Conservation (phyloP, 1,140 invertebrate genomes). For the Drosophila bocqueti region DNA sequence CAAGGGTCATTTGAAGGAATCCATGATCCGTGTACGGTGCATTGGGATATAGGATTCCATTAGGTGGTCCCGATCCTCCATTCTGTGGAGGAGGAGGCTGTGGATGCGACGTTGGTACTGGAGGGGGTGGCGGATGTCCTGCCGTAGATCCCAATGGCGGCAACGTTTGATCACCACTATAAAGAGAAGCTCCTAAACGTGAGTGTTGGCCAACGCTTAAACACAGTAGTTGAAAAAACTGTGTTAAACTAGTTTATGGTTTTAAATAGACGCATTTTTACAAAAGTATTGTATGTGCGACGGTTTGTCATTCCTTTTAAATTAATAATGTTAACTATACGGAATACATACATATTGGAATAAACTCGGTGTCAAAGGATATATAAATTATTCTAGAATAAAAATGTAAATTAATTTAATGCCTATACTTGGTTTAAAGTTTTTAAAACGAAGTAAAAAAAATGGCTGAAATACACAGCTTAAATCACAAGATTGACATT, state of each 20-base stretch:
- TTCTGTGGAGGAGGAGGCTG: conserved; percentile 86
- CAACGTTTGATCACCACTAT: conserved; percentile 8
- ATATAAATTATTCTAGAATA: too few species aligned
- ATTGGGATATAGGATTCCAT: conserved; percentile 81
- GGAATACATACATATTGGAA: too few species aligned
- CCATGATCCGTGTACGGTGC: conserved; percentile 86
- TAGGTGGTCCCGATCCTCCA: conserved; percentile 36
- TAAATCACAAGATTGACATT: too few species aligned
- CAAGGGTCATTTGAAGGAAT: conserved; percentile 88
- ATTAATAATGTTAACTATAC: too few species aligned
- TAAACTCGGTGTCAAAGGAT: too few species aligned
- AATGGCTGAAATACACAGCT: too few species aligned
- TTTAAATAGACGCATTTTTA: not conserved
- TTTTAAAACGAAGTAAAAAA: too few species aligned
- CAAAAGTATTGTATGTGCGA: not conserved
- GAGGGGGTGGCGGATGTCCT: conserved; percentile 63
- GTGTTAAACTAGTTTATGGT: not conserved
- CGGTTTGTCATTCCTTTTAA: not conserved
- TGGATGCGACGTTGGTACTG: conserved; percentile 89
- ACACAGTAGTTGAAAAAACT: not conserved
- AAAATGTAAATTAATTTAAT: too few species aligned
- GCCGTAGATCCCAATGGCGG: conserved; percentile 27
- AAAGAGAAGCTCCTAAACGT: conserved; percentile 14
- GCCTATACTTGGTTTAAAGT: too few species aligned
- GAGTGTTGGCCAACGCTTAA: conserved; percentile 15